Percentiles rank a stretch among this genome's conserved stretches.
phyloP scores from a whole-genome alignment of 2,113 vertebrate genomes.

The Lampris incognitus region DNA sequence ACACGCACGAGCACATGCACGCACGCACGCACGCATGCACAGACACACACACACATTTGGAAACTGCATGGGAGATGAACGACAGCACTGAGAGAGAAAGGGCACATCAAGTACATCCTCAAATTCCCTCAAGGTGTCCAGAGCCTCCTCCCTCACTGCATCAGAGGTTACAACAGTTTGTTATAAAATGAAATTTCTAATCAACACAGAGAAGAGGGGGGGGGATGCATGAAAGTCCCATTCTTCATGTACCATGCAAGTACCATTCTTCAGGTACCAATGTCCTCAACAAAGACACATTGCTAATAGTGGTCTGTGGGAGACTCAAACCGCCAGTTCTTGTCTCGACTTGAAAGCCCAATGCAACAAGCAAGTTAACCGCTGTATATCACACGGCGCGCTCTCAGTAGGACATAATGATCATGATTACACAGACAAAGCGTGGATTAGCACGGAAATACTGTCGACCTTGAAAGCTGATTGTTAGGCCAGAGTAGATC shows the following conservation, averaged over 20 bases:
- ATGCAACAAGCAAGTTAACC: conserved; percentile 2
- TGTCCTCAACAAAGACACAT: not conserved
- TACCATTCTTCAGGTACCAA: conserved; percentile 5
- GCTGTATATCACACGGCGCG: not conserved
- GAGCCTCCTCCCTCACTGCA: conserved; percentile 3
- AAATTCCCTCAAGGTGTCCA: conserved; percentile 38
- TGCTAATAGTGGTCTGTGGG: not conserved
- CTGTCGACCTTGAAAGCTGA: conserved; percentile 30
- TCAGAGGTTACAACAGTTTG: conserved; percentile 16
- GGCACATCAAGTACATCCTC: conserved; percentile 33
- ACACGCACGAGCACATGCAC: too few relatives aligned
- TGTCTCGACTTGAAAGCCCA: conserved; percentile 34
- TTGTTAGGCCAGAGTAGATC: not conserved
- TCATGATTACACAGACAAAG: conserved; percentile 6
- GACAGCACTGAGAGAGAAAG: conserved; percentile 3
- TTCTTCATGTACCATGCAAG: not conserved
- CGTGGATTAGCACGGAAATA: not conserved
- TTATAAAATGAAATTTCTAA: conserved; percentile 30
- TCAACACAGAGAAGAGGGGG: conserved; percentile 10
- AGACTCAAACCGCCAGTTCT: conserved; percentile 26
- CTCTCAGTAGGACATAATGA: not conserved
- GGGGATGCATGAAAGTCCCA: not conserved
- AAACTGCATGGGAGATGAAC: too few relatives aligned
- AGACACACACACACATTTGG: too few relatives aligned
- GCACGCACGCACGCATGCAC: too few relatives aligned